Percentiles rank a stretch among this genome's conserved stretches.
Evolutionary conservation across 1,140 invertebrate species (phyloP).

Genomic region (Tetramorium alpestre): DNA sequence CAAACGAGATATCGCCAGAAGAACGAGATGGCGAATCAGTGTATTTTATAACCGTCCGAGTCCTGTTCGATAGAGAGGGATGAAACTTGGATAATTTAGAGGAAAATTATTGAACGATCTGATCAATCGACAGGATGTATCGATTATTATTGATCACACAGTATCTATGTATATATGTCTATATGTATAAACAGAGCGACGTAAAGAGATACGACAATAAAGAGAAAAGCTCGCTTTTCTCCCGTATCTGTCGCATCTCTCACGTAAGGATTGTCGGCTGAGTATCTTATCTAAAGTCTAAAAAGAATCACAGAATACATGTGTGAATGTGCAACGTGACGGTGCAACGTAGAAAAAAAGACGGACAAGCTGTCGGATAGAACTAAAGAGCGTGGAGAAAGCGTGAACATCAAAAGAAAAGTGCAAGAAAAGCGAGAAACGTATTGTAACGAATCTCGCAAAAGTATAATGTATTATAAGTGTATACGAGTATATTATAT

Average conservation of each 20-base stretch:
- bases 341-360: background rate
- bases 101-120: background rate
- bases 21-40: background rate
- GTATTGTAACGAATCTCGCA: background rate
- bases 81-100: background rate
- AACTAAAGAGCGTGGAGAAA: slow-evolving; percentile 3
- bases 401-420: background rate
- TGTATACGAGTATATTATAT: background rate
- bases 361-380: background rate
- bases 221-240: background rate
- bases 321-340: background rate
- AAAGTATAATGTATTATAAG: background rate
- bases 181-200: background rate
- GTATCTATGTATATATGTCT: too few relatives aligned
- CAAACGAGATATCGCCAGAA: slow-evolving; percentile 9
- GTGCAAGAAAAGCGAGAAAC: background rate
- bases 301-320: background rate
- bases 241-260: background rate
- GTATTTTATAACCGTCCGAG: background rate
- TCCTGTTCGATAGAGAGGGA: background rate
- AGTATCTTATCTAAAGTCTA: background rate
- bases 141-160: slow-evolving; percentile 4
- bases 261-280: background rate
- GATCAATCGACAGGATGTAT: background rate
- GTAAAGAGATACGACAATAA: background rate